phyloP scores from a whole-genome alignment of 2,888 invertebrate species.

The Agrochola lota region DNA sequence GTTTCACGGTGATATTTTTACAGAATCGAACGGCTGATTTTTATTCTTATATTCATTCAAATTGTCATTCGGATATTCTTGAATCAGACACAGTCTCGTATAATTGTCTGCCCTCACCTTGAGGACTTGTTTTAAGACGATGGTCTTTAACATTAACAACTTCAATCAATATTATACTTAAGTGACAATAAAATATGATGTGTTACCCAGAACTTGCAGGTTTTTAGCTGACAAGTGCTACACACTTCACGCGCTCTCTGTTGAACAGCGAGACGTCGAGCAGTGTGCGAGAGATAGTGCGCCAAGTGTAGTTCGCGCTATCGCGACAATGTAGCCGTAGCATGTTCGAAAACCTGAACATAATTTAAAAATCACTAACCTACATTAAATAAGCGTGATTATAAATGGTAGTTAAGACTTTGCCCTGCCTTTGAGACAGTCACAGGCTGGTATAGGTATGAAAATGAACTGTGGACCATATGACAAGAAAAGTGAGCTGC shows the following conservation, averaged over 20 bases:
- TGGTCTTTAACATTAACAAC: slow-evolving; percentile 38
- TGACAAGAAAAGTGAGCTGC: background rate
- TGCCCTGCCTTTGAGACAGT: background rate
- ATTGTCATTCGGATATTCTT: slow-evolving; percentile 20
- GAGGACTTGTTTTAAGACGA: slow-evolving; percentile 52
- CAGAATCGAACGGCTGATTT: too few species aligned
- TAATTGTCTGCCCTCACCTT: slow-evolving; percentile 43
- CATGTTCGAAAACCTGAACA: too few species aligned
- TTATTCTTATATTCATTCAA: slow-evolving; percentile 8
- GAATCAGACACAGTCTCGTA: slow-evolving; percentile 1
- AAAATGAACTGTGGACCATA: background rate
- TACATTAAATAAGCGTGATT: background rate
- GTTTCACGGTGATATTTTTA: too few species aligned
- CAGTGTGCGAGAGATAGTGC: too few species aligned
- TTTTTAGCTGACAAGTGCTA: background rate
- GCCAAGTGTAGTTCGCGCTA: too few species aligned
- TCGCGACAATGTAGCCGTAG: too few species aligned
- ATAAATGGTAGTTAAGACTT: background rate
- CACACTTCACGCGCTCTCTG: too few species aligned
- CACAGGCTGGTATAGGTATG: background rate
- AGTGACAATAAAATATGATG: background rate
- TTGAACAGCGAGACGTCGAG: too few species aligned
- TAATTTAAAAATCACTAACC: background rate
- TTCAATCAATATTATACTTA: background rate
- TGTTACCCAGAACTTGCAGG: background rate